phyloP scores from a whole-genome alignment of 1,140 invertebrate genomes.

The Sarcophaga peregrina region DNA sequence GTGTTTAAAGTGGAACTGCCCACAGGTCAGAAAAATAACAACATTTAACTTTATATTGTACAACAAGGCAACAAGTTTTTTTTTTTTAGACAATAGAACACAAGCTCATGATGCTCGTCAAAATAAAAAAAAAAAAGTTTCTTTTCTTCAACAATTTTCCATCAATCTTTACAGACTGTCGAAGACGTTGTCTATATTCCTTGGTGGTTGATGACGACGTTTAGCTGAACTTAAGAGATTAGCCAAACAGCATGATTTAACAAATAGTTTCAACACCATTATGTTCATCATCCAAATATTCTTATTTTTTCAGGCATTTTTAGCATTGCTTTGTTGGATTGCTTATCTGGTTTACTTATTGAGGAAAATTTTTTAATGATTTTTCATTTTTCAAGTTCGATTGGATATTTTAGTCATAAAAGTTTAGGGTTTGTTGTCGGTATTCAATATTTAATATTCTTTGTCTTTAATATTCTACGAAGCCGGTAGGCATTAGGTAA shows the following conservation, averaged over 20 bases:
- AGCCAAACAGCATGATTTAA: conserved; percentile 25
- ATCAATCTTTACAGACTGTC: not conserved
- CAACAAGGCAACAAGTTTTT: conserved; percentile 14
- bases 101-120: not conserved
- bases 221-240: conserved; percentile 16
- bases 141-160: not conserved
- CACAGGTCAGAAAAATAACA: conserved; percentile 31
- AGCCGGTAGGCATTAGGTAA: too few species aligned
- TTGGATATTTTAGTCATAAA: too few species aligned
- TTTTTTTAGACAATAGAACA: conserved; percentile 17
- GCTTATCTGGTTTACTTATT: not conserved
- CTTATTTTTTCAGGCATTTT: not conserved
- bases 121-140: not conserved
- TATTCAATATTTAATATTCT: too few species aligned
- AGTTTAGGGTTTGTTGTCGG: too few species aligned
- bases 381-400: too few species aligned
- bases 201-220: conserved; percentile 12
- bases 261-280: conserved; percentile 38
- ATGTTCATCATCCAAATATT: conserved; percentile 37
- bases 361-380: too few species aligned
- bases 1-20: conserved; percentile 37
- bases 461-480: too few species aligned
- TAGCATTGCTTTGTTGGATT: conserved; percentile 6
- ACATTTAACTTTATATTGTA: conserved; percentile 8
- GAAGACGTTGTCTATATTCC: too few species aligned